Percentiles rank a stretch among this genome's conserved stretches.
These are phyloP conservation scores for Xiphias gladius DNA, from an alignment of 2,113 vertebrate genomes.

Conservation along the genomic window DNA sequence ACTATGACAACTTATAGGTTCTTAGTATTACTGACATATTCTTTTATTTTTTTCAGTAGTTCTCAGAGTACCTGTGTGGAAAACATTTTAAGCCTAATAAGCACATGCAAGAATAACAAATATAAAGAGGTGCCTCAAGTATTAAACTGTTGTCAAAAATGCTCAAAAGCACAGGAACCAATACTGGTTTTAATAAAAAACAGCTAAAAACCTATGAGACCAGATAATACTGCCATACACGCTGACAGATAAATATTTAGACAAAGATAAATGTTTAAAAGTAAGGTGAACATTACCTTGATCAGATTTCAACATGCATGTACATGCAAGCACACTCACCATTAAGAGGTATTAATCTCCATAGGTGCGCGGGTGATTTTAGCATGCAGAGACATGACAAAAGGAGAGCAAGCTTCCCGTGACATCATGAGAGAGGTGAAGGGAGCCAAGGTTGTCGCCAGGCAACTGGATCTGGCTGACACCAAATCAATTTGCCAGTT, in stretches of 20 bases:
- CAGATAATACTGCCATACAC: background rate
- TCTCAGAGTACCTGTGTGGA: slow-evolving; percentile 16
- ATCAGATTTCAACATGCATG: slow-evolving; percentile 12
- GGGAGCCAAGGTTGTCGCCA: slow-evolving; percentile 74
- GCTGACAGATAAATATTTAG: background rate
- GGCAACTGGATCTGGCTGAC: slow-evolving; percentile 82
- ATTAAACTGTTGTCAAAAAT: slow-evolving; percentile 3
- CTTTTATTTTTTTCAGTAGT: background rate
- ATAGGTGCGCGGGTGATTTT: slow-evolving; percentile 81
- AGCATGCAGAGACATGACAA: slow-evolving; percentile 81
- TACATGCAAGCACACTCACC: slow-evolving; percentile 5
- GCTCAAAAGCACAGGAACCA: background rate
- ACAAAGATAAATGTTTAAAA: slow-evolving; percentile 6
- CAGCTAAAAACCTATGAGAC: background rate
- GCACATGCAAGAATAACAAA: background rate
- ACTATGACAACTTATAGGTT: background rate
- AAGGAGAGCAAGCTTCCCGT: slow-evolving; percentile 75
- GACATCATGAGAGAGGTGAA: slow-evolving; percentile 78
- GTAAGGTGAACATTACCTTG: background rate
- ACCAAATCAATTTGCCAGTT: slow-evolving; percentile 84
- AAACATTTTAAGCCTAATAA: slow-evolving; percentile 1
- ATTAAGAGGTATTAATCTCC: background rate
- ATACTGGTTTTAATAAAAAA: background rate
- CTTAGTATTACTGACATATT: background rate
- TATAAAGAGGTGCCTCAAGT: slow-evolving; percentile 14